These are phyloP conservation scores for Planiliza haematocheilus DNA, from an alignment of 2,113 vertebrate species.

Conservation along the genomic window DNA sequence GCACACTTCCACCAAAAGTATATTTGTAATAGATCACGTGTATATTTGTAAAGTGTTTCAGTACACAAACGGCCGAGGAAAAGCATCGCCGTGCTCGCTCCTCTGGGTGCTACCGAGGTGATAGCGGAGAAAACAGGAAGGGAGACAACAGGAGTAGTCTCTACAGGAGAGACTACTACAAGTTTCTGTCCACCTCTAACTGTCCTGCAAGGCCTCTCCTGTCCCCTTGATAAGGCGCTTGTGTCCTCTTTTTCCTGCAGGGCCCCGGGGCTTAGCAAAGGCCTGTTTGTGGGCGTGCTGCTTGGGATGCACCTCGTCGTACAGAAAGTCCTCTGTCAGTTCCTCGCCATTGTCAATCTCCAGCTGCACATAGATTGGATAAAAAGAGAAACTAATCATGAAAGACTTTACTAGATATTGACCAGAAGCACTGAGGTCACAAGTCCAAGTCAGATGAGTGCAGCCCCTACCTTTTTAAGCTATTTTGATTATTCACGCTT, in stretches of 20 bases:
- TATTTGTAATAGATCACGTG: constrained; percentile 16
- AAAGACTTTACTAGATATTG: constrained; percentile 6
- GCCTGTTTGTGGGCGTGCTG: constrained; percentile 94
- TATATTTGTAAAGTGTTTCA: constrained; percentile 37
- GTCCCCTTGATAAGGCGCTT: constrained; percentile 94
- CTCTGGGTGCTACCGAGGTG: constrained; percentile 7
- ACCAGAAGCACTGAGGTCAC: neutral
- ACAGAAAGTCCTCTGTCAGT: constrained; percentile 93
- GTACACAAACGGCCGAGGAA: constrained; percentile 37
- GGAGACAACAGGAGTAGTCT: constrained; percentile 12
- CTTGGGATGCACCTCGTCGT: constrained; percentile 97
- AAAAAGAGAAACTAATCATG: neutral
- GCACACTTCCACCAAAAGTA: constrained; percentile 39
- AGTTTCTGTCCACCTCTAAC: constrained; percentile 39
- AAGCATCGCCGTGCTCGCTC: constrained; percentile 9
- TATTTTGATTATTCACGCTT: neutral
- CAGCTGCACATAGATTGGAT: constrained; percentile 80
- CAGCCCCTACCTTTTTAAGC: neutral
- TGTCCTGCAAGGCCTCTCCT: constrained; percentile 86
- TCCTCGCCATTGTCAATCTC: constrained; percentile 94
- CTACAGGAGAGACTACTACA: too few relatives aligned
- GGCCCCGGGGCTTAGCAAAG: constrained; percentile 96
- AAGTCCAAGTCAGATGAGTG: neutral
- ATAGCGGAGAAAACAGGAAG: constrained; percentile 5
- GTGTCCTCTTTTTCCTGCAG: constrained; percentile 94